These are phyloP conservation scores for Myrmecophaga tridactyla DNA, from an alignment of 2,113 vertebrate genomes.

Conservation along the genomic window DNA sequence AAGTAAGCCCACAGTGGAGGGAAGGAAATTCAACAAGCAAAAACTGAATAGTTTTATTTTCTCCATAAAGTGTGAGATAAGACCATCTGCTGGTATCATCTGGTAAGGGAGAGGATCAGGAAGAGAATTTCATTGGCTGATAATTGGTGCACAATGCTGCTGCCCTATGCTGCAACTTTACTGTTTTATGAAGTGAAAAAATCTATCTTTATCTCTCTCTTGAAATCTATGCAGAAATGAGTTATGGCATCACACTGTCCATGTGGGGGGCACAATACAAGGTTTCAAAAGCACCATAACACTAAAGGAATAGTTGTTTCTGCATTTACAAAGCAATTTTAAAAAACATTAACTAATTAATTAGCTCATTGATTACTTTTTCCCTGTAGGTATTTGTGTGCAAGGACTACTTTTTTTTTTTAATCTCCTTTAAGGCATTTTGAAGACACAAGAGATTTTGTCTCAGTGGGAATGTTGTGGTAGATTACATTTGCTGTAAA, in stretches of 20 bases:
- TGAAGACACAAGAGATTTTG: constrained; percentile 64
- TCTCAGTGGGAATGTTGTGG: constrained; percentile 71
- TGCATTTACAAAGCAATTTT: constrained; percentile 44
- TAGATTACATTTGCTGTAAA: constrained; percentile 77
- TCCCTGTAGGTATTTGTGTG: constrained; percentile 41
- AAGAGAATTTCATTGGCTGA: neutral
- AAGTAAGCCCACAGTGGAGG: neutral
- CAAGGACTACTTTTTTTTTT: neutral
- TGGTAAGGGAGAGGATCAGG: neutral
- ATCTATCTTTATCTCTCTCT: neutral
- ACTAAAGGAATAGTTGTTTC: neutral
- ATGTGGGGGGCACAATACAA: neutral
- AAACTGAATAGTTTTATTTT: neutral
- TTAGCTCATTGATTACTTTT: constrained; percentile 48
- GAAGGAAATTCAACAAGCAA: neutral
- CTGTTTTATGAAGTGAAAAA: neutral
- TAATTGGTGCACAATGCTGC: neutral
- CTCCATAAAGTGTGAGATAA: neutral
- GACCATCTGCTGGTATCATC: neutral
- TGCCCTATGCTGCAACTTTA: neutral
- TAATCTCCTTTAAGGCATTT: constrained; percentile 45
- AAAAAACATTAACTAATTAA: constrained; percentile 63
- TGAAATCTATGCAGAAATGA: constrained; percentile 5
- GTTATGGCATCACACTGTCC: neutral
- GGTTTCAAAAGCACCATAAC: neutral